A percentile compares a stretch with the other conserved stretches of the same genome.
Evolutionary conservation across 2,113 vertebrate species (phyloP).

Genomic region (Percopsis transmontana): DNA sequence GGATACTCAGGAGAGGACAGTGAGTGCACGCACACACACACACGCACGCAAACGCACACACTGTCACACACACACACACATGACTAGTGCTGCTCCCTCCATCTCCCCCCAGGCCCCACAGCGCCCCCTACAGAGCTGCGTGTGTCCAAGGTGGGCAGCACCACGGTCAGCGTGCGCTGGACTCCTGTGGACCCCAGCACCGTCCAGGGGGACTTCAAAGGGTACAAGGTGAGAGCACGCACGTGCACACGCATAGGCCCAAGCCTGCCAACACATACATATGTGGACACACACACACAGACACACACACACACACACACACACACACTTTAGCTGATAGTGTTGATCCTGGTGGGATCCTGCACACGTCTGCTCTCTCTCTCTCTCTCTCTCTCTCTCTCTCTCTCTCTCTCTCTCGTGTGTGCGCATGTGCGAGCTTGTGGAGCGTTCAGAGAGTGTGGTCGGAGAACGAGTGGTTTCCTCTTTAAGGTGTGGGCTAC

Average conservation of each 20-base stretch:
- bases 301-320: slow-evolving; percentile 1
- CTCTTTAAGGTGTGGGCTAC: too few relatives aligned
- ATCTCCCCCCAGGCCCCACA: slow-evolving; percentile 81
- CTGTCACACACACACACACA: background rate
- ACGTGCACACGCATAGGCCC: too few relatives aligned
- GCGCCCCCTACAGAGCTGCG: slow-evolving; percentile 85
- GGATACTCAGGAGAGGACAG: slow-evolving; percentile 95
- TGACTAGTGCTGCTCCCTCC: background rate
- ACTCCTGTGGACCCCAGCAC: slow-evolving; percentile 84
- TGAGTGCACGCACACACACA: slow-evolving; percentile 74
- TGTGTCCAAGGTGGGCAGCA: slow-evolving; percentile 86
- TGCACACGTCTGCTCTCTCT: background rate
- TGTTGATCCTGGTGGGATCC: too few relatives aligned
- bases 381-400: background rate
- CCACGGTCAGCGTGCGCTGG: slow-evolving; percentile 86
- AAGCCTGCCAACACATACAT: background rate
- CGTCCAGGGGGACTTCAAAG: slow-evolving; percentile 91
- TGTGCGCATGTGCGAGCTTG: too few relatives aligned
- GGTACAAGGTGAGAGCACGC: slow-evolving; percentile 88
- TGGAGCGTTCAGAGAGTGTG: too few relatives aligned
- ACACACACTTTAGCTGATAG: too few relatives aligned
- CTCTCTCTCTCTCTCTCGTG: too few relatives aligned
- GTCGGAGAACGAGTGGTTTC: too few relatives aligned
- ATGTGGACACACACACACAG: background rate
- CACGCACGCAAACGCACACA: background rate